A percentile compares a stretch with the other conserved stretches of the same genome.
These are phyloP conservation scores for Trachelipus rathkii DNA, from an alignment of 1,140 invertebrate species.

Conservation along the genomic window DNA sequence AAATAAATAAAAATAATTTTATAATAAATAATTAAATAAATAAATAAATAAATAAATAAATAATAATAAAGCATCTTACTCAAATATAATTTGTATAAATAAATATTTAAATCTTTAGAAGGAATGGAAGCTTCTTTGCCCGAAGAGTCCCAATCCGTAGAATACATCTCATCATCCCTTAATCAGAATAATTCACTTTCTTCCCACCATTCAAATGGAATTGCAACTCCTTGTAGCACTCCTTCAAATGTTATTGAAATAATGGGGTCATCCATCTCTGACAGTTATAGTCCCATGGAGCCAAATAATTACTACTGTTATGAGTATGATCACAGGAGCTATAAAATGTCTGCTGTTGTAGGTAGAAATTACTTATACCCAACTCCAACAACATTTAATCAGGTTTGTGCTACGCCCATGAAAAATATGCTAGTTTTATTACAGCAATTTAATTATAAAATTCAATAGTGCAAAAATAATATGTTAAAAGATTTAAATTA, in stretches of 20 bases:
- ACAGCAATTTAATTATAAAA: background rate
- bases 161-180: background rate
- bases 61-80: too few species aligned
- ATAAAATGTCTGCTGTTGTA: conserved; percentile 1
- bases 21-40: too few species aligned
- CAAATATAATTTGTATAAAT: too few species aligned
- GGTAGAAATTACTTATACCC: background rate
- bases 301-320: background rate
- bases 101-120: background rate
- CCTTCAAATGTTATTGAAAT: background rate
- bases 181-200: background rate
- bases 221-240: background rate
- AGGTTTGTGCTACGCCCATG: background rate
- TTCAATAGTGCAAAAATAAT: background rate
- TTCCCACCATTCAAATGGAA: background rate
- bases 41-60: too few species aligned
- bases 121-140: background rate
- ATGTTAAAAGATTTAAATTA: background rate
- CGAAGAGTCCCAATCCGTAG: background rate
- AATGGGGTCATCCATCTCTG: background rate
- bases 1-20: too few species aligned
- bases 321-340: background rate
- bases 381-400: background rate
- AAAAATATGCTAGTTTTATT: background rate
- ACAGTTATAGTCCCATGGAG: background rate